Conservation (phyloP, 2,797 vertebrate species). For the Enteromius argenteus region DNA sequence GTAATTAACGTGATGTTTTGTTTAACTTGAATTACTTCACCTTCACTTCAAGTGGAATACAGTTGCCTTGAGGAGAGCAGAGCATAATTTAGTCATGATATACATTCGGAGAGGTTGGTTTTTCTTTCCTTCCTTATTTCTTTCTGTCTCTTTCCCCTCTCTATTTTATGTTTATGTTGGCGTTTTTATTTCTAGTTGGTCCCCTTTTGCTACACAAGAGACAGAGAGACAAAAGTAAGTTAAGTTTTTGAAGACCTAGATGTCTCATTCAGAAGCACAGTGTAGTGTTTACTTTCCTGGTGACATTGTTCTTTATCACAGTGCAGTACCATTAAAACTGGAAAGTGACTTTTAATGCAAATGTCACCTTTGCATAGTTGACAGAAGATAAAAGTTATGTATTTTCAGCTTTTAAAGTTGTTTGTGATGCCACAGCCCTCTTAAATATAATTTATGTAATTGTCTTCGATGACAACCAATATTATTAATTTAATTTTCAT, state of each 20-base stretch:
- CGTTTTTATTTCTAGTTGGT: constrained; percentile 32
- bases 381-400: background rate
- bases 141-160: background rate
- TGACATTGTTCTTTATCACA: background rate
- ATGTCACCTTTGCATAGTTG: background rate
- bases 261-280: background rate
- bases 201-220: constrained; percentile 28
- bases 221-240: constrained; percentile 34
- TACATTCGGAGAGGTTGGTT: constrained; percentile 50
- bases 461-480: background rate
- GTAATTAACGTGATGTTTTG: too few relatives aligned
- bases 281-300: background rate
- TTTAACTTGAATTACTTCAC: too few relatives aligned
- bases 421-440: background rate
- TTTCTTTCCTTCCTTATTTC: background rate
- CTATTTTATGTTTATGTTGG: constrained; percentile 20
- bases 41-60: background rate
- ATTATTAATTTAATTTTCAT: too few relatives aligned
- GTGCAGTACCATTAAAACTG: background rate
- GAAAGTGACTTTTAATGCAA: background rate
- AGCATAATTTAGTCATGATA: constrained; percentile 35
- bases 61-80: background rate
- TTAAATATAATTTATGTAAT: background rate
- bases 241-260: background rate
- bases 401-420: background rate